These are phyloP conservation scores for Equus quagga DNA, from an alignment of 2,113 vertebrate genomes.

Conservation along the genomic window DNA sequence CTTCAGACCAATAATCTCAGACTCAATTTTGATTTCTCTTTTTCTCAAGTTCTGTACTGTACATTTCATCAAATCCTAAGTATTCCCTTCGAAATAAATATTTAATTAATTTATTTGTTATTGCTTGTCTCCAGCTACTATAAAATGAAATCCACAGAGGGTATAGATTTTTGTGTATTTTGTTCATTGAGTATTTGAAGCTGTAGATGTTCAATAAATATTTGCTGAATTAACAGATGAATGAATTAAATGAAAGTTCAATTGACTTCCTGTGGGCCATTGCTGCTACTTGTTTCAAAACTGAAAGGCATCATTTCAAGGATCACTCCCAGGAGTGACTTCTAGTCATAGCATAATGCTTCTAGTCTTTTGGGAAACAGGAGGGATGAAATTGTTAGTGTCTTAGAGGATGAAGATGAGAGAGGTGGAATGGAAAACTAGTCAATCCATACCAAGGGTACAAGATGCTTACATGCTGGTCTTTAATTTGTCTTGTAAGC, in stretches of 20 bases:
- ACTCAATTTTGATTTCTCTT: neutral
- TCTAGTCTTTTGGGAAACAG: neutral
- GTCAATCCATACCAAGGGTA: accelerated
- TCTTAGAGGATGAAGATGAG: neutral
- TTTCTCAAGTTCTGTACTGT: neutral
- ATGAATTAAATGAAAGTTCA: neutral
- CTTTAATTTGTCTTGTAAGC: neutral
- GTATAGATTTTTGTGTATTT: neutral
- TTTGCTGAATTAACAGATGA: neutral
- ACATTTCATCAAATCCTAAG: neutral
- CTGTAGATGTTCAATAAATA: too few relatives aligned
- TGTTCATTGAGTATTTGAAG: neutral
- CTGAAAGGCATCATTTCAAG: neutral
- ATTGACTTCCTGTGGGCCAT: neutral
- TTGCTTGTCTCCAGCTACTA: neutral
- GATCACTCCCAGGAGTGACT: neutral
- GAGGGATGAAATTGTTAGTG: neutral
- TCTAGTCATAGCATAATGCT: neutral
- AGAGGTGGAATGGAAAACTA: accelerated
- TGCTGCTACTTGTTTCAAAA: too few relatives aligned
- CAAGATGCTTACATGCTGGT: neutral
- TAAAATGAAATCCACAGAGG: neutral
- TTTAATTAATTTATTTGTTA: neutral
- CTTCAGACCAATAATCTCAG: neutral
- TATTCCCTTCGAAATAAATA: neutral